Conservation (phyloP, 1,140 invertebrate species). For the Trinorchestia longiramus region DNA sequence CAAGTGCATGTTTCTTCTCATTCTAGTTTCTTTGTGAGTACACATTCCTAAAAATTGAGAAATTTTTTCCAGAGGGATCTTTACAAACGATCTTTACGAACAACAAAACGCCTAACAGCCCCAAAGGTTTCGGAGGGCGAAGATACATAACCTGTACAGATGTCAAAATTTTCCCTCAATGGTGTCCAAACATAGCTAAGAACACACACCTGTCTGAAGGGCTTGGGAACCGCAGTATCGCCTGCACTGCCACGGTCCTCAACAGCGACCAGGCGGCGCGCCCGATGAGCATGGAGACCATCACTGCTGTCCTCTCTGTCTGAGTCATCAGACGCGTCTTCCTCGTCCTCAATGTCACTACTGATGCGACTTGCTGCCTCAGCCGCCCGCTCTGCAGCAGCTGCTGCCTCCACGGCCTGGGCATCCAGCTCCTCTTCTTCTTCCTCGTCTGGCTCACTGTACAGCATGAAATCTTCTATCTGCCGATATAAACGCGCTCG, state of each 20-base stretch:
- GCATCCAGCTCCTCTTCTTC: constrained; percentile 58
- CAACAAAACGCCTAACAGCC: background rate
- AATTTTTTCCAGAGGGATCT: too few relatives aligned
- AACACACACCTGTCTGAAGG: background rate
- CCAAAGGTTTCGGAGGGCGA: background rate
- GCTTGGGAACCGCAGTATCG: background rate
- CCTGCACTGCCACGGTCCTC: background rate
- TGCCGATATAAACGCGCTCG: background rate
- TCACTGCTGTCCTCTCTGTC: background rate
- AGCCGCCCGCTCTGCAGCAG: constrained; percentile 55
- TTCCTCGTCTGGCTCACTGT: constrained; percentile 60
- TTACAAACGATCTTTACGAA: background rate
- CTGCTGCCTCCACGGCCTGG: constrained; percentile 55
- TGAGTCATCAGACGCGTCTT: background rate
- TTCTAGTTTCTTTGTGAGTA: too few relatives aligned
- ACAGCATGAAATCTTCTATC: constrained; percentile 61
- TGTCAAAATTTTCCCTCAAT: background rate
- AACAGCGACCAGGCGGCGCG: background rate
- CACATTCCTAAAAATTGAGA: too few relatives aligned
- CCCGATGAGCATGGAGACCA: background rate
- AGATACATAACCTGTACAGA: background rate
- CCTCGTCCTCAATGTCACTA: constrained; percentile 17
- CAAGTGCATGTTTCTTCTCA: too few relatives aligned
- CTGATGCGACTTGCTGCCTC: constrained; percentile 56
- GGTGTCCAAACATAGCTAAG: background rate